These are phyloP conservation scores for Aegypius monachus DNA, from an alignment of 2,113 vertebrate species.

Conservation along the genomic window DNA sequence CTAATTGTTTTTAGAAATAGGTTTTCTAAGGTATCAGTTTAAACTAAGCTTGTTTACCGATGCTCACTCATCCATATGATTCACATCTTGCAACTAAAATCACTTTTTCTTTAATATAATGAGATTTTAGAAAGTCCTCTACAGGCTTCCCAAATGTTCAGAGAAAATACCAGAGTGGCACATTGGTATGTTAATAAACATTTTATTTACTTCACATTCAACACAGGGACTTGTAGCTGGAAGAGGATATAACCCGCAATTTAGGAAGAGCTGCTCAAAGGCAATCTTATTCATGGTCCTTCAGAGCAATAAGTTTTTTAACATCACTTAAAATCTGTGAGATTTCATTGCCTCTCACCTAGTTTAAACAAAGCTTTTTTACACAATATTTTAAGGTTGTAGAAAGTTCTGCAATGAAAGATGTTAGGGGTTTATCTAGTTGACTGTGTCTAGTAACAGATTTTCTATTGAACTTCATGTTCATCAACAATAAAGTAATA, in stretches of 20 bases:
- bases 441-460: neutral
- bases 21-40: conserved; percentile 4
- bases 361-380: neutral
- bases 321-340: neutral
- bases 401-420: neutral
- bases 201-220: neutral
- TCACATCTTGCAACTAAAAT: conserved; percentile 17
- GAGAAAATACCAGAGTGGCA: neutral
- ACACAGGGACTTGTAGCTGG: neutral
- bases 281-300: neutral
- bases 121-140: neutral
- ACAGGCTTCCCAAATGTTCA: neutral
- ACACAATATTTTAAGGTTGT: neutral
- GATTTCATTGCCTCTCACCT: neutral
- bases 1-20: conserved; percentile 23
- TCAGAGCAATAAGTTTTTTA: neutral
- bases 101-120: conserved; percentile 11
- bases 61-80: conserved; percentile 30
- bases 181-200: neutral
- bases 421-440: neutral
- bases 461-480: neutral
- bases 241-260: neutral
- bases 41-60: conserved; percentile 30
- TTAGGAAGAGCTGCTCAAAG: neutral
- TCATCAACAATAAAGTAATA: neutral